Base-by-base conservation (phyloP, 2,113 vertebrate species). In the Xiphophorus hellerii region DNA sequence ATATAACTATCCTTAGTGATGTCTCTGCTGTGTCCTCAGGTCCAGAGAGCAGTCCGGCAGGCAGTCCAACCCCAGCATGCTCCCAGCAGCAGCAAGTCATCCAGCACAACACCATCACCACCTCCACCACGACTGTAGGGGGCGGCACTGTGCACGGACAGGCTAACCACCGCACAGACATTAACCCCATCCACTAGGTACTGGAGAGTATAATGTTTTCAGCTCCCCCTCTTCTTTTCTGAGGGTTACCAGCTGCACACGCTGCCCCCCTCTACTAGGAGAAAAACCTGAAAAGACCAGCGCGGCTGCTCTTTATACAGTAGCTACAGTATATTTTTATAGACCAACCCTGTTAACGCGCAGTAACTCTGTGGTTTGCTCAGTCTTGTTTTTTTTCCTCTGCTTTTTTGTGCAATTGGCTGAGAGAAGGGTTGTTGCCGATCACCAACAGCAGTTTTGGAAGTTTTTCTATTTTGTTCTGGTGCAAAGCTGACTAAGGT, bases 81-180 rank as follows among this genome's bases (percentile, higher is more conserved):
- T 96, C 97, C 68, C 98, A 98, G 93, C 97, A 99, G 90, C 98
- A 99, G 91, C 98, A 98, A 89, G 97, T 99, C 94, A 99, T 99
- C 92, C 98, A 99, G 93, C 97, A 99, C 95, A 98, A 98, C 94
- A 98, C 97, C 94, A 97, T 99, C 93, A 98, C 97, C 30, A 99
- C 98, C 83, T 99, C 98, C 90, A 98, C 97, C 35, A 96, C 97
- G 0, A 93, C 96, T 89, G 94, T 96, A 95, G 97, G 96, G 82
- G 97, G 97, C 91, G 95, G 95, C 92, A 94, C 94, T 73, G 95
- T 95, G 77, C 96, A 97, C 76, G 97, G 95, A 74, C 96, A 97
- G 90, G 94, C 97, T 92, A 98, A 96, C 92, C 97, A 98, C 93
- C 95, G 96, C 96, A 98, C 97, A 95, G 97, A 99, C 93, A 96